Conservation (phyloP, 1,140 invertebrate genomes). For the Cecropterus lyciades region DNA sequence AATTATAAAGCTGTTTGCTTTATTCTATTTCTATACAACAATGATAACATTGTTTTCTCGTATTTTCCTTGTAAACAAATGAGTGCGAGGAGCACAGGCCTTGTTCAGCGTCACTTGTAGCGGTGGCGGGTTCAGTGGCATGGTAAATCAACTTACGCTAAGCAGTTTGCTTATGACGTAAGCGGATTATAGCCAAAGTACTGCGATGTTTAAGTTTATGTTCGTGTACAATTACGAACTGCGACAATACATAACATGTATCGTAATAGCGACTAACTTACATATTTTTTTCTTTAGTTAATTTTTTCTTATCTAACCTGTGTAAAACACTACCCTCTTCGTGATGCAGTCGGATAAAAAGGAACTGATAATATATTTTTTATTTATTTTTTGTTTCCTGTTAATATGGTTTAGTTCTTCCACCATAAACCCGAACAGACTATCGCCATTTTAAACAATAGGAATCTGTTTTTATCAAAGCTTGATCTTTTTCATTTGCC, state of each 20-base stretch:
- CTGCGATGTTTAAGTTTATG: constrained; percentile 14
- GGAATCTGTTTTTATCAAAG: no score
- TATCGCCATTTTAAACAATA: no score
- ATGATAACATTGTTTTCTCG: constrained; percentile 2
- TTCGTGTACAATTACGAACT: neutral
- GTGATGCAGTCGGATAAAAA: no score
- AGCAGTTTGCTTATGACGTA: constrained; percentile 28
- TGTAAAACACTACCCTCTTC: no score
- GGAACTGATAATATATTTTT: no score
- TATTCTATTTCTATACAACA: constrained; percentile 11
- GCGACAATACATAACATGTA: neutral
- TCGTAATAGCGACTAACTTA: neutral
- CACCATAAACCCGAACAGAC: no score
- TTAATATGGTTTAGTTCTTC: no score
- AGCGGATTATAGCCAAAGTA: constrained; percentile 30
- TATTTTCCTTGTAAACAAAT: constrained; percentile 9
- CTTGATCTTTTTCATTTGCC: no score
- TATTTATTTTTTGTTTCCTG: no score
- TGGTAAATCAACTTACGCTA: constrained; percentile 25
- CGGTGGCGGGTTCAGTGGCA: constrained; percentile 28
- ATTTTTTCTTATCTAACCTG: no score
- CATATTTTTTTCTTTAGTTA: neutral
- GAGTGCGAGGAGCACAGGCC: neutral
- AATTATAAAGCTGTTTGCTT: neutral
- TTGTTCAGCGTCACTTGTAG: constrained; percentile 6